Evolutionary conservation across 1,140 invertebrate species (phyloP).

Genomic region (Bilobella aurantiaca): DNA sequence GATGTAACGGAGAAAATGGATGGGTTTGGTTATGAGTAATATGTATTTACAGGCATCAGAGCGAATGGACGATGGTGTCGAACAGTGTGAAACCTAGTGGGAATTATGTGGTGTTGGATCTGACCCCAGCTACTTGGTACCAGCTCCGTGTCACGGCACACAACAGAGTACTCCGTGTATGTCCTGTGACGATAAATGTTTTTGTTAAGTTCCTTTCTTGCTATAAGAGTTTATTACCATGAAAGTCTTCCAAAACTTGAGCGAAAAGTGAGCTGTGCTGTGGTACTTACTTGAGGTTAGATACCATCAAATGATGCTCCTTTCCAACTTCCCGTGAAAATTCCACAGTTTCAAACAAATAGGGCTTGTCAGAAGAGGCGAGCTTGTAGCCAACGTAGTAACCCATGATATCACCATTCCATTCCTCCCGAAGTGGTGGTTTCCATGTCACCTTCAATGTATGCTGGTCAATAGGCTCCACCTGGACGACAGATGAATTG

Average conservation of each 20-base stretch:
- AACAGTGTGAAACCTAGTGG: constrained; percentile 82
- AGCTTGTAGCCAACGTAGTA: constrained; percentile 83
- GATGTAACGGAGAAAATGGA: neutral
- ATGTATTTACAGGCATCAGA: constrained; percentile 43
- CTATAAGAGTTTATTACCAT: constrained; percentile 6
- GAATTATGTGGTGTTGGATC: constrained; percentile 78
- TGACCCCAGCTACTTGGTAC: constrained; percentile 66
- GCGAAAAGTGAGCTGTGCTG: neutral
- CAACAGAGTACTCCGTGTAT: constrained; percentile 87
- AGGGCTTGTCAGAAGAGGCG: constrained; percentile 77
- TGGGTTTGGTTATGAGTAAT: neutral
- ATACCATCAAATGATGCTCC: constrained; percentile 60
- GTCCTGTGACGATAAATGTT: constrained; percentile 49
- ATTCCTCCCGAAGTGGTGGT: constrained; percentile 72
- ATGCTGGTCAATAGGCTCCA: constrained; percentile 83
- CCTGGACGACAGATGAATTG: constrained; percentile 47
- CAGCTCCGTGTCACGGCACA: constrained; percentile 71
- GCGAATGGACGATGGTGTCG: constrained; percentile 83
- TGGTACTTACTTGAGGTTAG: constrained; percentile 62
- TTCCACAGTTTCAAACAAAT: constrained; percentile 83
- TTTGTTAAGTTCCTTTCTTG: neutral
- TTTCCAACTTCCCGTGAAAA: constrained; percentile 82
- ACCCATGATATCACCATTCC: constrained; percentile 75
- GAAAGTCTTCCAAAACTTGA: too few species aligned
- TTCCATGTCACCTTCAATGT: constrained; percentile 89